These are phyloP conservation scores for Lasiurus borealis DNA, from an alignment of 2,113 vertebrate species.

Conservation along the genomic window DNA sequence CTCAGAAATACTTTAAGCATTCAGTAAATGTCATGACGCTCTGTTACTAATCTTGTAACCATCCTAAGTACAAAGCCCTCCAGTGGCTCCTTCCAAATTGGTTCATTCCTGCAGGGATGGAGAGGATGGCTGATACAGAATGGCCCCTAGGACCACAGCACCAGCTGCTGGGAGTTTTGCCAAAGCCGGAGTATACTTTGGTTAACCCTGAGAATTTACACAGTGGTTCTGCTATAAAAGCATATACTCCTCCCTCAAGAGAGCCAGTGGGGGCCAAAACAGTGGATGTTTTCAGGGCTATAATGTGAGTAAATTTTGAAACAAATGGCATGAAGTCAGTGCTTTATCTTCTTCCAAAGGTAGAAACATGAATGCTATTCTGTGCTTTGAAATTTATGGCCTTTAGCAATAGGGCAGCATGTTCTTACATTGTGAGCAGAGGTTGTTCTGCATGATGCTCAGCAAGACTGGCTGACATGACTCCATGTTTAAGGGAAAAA, in stretches of 20 bases:
- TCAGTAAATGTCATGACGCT: background rate
- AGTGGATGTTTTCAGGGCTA: slow-evolving; percentile 62
- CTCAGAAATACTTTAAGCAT: background rate
- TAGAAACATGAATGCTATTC: slow-evolving; percentile 46
- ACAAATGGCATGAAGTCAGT: slow-evolving; percentile 46
- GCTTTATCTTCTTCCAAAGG: slow-evolving; percentile 65
- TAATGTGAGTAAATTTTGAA: slow-evolving; percentile 67
- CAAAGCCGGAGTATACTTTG: background rate
- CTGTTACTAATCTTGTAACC: slow-evolving; percentile 31
- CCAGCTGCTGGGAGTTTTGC: slow-evolving; percentile 59
- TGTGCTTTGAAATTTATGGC: slow-evolving; percentile 56
- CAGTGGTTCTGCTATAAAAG: background rate
- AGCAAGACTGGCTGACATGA: background rate
- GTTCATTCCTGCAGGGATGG: background rate
- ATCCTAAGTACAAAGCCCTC: slow-evolving; percentile 13
- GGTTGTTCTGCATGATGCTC: background rate
- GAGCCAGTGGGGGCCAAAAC: slow-evolving; percentile 35
- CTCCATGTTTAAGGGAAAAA: slow-evolving; percentile 1
- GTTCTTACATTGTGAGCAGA: slow-evolving; percentile 24
- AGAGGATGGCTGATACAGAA: background rate
- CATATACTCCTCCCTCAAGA: background rate
- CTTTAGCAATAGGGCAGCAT: background rate
- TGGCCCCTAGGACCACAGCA: background rate
- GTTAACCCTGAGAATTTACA: background rate
- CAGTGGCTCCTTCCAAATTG: slow-evolving; percentile 20